Evolutionary conservation across 1,140 invertebrate genomes (phyloP).

Genomic region (Leptopilina clavipes): DNA sequence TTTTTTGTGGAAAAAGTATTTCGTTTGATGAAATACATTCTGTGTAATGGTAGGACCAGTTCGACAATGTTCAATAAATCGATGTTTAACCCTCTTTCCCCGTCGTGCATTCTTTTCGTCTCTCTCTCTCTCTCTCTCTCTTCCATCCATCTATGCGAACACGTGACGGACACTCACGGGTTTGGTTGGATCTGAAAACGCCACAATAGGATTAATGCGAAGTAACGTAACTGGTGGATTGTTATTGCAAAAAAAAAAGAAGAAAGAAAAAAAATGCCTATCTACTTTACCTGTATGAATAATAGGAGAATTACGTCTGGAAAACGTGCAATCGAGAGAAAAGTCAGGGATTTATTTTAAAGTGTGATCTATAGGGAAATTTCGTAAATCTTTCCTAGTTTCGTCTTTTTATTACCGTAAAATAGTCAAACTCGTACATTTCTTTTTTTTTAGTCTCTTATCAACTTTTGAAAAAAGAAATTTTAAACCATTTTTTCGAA

Average conservation of each 20-base stretch:
- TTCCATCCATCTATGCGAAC: slow-evolving; percentile 29
- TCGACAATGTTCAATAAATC: slow-evolving; percentile 10
- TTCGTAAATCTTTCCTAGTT: neutral
- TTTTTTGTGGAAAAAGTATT: neutral
- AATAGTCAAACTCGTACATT: neutral
- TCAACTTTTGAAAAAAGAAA: neutral
- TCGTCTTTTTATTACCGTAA: neutral
- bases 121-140: no score
- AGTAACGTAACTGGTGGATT: slow-evolving; percentile 41
- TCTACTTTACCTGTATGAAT: slow-evolving; percentile 26
- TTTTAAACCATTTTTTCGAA: no score
- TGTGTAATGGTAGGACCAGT: neutral
- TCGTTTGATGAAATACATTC: slow-evolving; percentile 24
- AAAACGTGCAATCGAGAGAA: slow-evolving; percentile 7
- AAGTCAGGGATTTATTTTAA: slow-evolving; percentile 22
- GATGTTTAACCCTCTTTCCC: slow-evolving; percentile 6
- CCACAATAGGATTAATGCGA: slow-evolving; percentile 56
- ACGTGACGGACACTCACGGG: slow-evolving; percentile 50
- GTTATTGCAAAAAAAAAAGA: neutral
- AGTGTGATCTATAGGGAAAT: slow-evolving; percentile 21
- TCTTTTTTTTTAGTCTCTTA: no score
- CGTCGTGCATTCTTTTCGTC: neutral
- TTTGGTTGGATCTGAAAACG: slow-evolving; percentile 38
- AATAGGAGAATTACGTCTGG: slow-evolving; percentile 20
- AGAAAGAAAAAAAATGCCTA: neutral